Base-by-base conservation (phyloP, 2,797 vertebrate species). In the Gallinago nigripennis region DNA sequence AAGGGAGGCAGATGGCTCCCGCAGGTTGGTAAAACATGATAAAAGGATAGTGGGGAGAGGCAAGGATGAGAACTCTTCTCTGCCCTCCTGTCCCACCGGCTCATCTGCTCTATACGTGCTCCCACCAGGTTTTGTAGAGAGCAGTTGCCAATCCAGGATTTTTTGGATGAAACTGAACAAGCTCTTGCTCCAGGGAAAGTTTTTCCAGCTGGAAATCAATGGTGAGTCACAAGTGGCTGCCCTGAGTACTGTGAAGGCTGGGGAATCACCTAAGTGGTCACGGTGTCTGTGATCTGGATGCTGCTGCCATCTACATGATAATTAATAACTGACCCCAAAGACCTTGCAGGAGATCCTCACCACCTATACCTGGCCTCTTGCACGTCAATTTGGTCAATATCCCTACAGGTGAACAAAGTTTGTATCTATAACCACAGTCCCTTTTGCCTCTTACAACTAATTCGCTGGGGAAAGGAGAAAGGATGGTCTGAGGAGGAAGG, bases 81-180 rank as follows among this genome's bases (percentile, higher is more conserved):
- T 94, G 77, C 58, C n/a, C 63, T 88, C 21, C 66, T 35, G 72
- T 60, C 60, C 54, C 70, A 48, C 53, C 83, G 58, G 66, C 61
- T 95, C 64, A 90, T 81, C 45, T 64, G 53, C 24, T 84, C 56
- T 79, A 15, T 46, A 45, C 88, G 60, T 90, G 31, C 25, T 92
- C 45, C 53, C 39, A 77, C 48, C 68, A 97, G 95, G 79, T 84
- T 95, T 95, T 46, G 51, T 89, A 57, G 56, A 89, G 41, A 94
- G 87, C 84, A 82, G 76, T 25, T 97, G 95, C 64, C 77, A 1
- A 37, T 72, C 95, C 75, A 96, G 90, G 71, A 82, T 96, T 77
- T 98, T 97, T 85, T 89, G 83, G 94, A 93, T 94, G 91, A 97
- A 94, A 72, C 30, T 96, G 80, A 92, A 95, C 72, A 86, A 81